A percentile compares a stretch with the other conserved stretches of the same genome.
Evolutionary conservation across 2,797 vertebrate genomes (phyloP).

Genomic region (Squalus acanthias): DNA sequence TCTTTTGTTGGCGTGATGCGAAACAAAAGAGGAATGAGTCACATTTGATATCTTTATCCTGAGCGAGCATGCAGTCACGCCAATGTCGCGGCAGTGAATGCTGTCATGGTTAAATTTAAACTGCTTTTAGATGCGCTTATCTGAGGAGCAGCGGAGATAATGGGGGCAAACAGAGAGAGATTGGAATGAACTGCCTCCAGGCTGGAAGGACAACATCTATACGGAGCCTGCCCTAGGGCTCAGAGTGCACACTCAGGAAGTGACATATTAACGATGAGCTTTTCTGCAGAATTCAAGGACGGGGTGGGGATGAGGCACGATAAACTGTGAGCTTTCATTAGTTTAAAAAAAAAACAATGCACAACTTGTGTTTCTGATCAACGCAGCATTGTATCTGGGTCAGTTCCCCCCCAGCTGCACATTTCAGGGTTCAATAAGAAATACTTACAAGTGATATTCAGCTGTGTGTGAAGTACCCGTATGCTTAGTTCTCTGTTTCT

Average conservation of each 20-base stretch:
- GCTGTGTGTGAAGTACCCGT: neutral
- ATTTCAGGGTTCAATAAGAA: neutral
- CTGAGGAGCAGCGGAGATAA: constrained; percentile 27
- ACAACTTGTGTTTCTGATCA: neutral
- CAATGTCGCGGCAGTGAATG: neutral
- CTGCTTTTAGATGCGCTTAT: constrained; percentile 39
- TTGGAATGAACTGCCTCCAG: constrained; percentile 2
- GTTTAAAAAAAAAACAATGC: neutral
- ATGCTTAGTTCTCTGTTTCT: neutral
- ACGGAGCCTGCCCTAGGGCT: neutral
- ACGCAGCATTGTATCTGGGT: neutral
- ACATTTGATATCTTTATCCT: constrained; percentile 34
- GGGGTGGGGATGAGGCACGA: neutral
- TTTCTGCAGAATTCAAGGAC: neutral
- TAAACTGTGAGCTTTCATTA: neutral
- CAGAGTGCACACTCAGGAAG: neutral
- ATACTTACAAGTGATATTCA: neutral
- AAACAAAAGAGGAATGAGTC: constrained; percentile 36
- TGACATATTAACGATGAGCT: neutral
- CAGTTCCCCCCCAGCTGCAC: neutral
- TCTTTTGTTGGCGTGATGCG: neutral
- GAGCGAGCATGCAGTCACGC: neutral
- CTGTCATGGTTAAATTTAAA: constrained; percentile 42
- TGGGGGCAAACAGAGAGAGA: neutral
- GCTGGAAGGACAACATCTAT: neutral